These are phyloP conservation scores for Volucella inanis DNA, from an alignment of 2,888 invertebrate species.

Conservation along the genomic window DNA sequence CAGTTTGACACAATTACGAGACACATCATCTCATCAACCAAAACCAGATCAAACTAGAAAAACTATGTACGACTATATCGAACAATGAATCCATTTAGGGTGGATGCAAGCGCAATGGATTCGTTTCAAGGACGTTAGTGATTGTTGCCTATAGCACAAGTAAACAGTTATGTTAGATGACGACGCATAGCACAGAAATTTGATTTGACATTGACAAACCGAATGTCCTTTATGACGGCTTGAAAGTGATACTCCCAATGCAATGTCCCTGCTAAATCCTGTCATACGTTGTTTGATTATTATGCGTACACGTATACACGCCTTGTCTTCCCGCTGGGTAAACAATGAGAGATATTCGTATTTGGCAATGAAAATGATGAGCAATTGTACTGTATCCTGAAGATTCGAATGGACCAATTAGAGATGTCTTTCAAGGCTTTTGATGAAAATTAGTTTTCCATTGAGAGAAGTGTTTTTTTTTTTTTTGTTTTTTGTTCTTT, in stretches of 20 bases:
- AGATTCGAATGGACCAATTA: slow-evolving; percentile 70
- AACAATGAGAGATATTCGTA: slow-evolving; percentile 30
- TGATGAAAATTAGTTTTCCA: slow-evolving; percentile 67
- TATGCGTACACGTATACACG: background rate
- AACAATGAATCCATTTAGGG: slow-evolving; percentile 70
- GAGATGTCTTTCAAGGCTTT: slow-evolving; percentile 31
- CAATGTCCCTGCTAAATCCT: slow-evolving; percentile 1
- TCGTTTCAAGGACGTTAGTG: slow-evolving; percentile 42
- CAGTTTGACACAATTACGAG: slow-evolving; percentile 65
- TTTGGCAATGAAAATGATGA: slow-evolving; percentile 59
- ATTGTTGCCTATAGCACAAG: slow-evolving; percentile 57
- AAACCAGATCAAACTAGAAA: background rate
- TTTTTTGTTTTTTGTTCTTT: too few relatives aligned
- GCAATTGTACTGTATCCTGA: slow-evolving; percentile 53
- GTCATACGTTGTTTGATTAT: background rate
- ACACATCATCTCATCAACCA: slow-evolving; percentile 10
- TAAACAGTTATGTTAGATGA: slow-evolving; percentile 61
- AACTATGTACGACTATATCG: background rate
- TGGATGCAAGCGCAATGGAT: slow-evolving; percentile 40
- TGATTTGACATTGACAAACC: slow-evolving; percentile 73
- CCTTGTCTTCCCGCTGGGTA: slow-evolving; percentile 53
- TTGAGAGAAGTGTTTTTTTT: slow-evolving; percentile 27
- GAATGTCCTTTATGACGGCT: slow-evolving; percentile 53
- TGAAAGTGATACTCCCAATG: slow-evolving; percentile 61
- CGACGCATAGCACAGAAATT: slow-evolving; percentile 53